These are phyloP conservation scores for Apostichopus parvimensis DNA, from an alignment of 35 echinoderm and acorn worm genomes.

Conservation along the genomic window DNA sequence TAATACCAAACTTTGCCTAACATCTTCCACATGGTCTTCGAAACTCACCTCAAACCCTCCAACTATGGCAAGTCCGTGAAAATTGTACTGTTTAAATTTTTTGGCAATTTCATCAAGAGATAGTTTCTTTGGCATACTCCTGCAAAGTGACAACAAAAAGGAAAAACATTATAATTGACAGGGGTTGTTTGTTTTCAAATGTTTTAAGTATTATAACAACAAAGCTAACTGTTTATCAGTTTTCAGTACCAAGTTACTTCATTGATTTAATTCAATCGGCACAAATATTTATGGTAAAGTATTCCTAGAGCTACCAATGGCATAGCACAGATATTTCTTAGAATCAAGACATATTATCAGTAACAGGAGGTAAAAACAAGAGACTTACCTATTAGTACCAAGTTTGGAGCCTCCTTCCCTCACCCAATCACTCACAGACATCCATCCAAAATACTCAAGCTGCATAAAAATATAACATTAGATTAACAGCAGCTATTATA, in stretches of 20 bases:
- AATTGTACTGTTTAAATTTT: slow-evolving; percentile 85
- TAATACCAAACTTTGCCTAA: no score
- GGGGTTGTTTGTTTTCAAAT: no score
- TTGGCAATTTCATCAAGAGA: slow-evolving; percentile 70
- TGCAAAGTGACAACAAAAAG: neutral
- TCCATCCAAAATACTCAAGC: slow-evolving; percentile 83
- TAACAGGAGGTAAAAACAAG: neutral
- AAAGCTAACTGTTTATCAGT: no score
- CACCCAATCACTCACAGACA: slow-evolving; percentile 86
- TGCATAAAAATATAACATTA: slow-evolving; percentile 24
- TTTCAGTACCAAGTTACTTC: no score
- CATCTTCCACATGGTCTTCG: no score
- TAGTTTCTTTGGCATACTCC: slow-evolving; percentile 76
- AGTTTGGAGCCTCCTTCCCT: slow-evolving; percentile 78
- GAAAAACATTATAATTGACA: neutral
- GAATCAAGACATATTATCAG: no score
- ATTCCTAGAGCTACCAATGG: no score
- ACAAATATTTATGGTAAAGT: no score
- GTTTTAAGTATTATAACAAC: no score
- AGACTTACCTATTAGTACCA: slow-evolving; percentile 87
- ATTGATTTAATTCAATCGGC: no score
- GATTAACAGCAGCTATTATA: neutral
- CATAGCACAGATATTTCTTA: no score
- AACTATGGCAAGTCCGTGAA: slow-evolving; percentile 77
- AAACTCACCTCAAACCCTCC: slow-evolving; percentile 93